A percentile compares a stretch with the other conserved stretches of the same genome.
Conservation (phyloP, 2,888 invertebrate species). For the Pyrrhia umbra region DNA sequence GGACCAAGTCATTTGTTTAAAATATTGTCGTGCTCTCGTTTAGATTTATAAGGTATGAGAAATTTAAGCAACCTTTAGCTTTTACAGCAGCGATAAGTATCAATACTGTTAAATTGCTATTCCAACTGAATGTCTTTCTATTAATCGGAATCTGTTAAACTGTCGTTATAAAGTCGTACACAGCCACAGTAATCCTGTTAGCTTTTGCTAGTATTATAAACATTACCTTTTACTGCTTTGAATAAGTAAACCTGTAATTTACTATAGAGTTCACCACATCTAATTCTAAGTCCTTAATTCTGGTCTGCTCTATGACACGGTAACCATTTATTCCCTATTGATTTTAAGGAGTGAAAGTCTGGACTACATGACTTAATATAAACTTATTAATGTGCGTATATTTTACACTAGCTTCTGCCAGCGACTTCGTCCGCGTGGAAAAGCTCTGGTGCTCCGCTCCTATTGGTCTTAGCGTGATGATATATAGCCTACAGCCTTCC, state of each 20-base stretch:
- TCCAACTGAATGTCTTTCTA: constrained; percentile 34
- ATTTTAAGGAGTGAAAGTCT: constrained; percentile 33
- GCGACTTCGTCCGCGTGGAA: no score
- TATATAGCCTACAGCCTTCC: no score
- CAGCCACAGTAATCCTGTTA: constrained; percentile 26
- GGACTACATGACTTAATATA: constrained; percentile 14
- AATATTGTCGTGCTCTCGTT: not conserved
- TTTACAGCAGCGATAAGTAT: constrained; percentile 7
- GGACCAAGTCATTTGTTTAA: not conserved
- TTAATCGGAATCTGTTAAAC: constrained; percentile 39
- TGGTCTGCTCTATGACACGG: constrained; percentile 33
- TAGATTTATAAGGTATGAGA: not conserved
- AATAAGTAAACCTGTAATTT: constrained; percentile 44
- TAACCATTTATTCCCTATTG: constrained; percentile 19
- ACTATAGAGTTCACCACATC: constrained; percentile 24
- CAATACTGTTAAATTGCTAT: constrained; percentile 31
- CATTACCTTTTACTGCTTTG: constrained; percentile 38
- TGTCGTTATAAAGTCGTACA: constrained; percentile 34
- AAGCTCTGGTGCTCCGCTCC: no score
- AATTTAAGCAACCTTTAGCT: constrained; percentile 4
- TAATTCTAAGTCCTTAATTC: constrained; percentile 25
- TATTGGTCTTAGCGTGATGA: no score
- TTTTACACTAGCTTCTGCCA: not conserved
- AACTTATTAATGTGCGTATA: not conserved
- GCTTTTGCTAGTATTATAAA: constrained; percentile 21